Evolutionary conservation across 1,140 invertebrate genomes (phyloP), one percentile per base, ranked within the genome.

Genomic region (Araneus ventricosus): DNA sequence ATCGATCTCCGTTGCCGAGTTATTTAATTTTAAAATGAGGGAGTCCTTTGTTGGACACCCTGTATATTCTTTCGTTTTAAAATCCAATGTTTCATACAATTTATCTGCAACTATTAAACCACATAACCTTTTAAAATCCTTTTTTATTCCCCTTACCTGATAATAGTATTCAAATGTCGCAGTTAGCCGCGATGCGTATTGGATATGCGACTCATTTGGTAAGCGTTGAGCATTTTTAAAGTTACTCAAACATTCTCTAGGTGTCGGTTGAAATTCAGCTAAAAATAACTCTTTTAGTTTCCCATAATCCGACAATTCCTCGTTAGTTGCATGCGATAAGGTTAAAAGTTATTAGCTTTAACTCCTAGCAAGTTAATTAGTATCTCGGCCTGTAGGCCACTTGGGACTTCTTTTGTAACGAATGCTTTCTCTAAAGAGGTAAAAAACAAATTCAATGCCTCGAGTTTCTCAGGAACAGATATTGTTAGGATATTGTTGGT

Each of bases 221-320:
- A n/a, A n/a, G 5, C 1, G 6, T n/a, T 63, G n/a, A 22, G 24
- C 24, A 63, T n/a, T 63, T n/a, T 4, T 63, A 20, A 63, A 63
- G 24, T 63, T 63, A 63, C 59, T 63, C 3, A 63, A n/a, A 63
- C 24, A n/a, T n/a, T 63, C 59, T 0, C 59, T 3, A 14, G 8
- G 59, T n/a, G 59, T 63, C n/a, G 59, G 4, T 7, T n/a, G 59
- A 63, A 63, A 63, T 63, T n/a, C 2, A n/a, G 24, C 59, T 70
- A 34, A 70, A 70, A 70, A 70, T 14, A 70, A 27, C n/a, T 70
- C n/a, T 70, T 34, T 67, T 27, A 67, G n/a, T 70, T 70, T 70
- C 3, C 2, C 63, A 34, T 70, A 70, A 70, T 70, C 63, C n/a
- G 5, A 63, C 24, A 63, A 63, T 63, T 63, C 59, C 20, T 63